Percentiles rank a stretch among this genome's conserved stretches.
These are phyloP conservation scores for Oxytorus armatus DNA, from an alignment of 2,888 invertebrate genomes.

Conservation along the genomic window DNA sequence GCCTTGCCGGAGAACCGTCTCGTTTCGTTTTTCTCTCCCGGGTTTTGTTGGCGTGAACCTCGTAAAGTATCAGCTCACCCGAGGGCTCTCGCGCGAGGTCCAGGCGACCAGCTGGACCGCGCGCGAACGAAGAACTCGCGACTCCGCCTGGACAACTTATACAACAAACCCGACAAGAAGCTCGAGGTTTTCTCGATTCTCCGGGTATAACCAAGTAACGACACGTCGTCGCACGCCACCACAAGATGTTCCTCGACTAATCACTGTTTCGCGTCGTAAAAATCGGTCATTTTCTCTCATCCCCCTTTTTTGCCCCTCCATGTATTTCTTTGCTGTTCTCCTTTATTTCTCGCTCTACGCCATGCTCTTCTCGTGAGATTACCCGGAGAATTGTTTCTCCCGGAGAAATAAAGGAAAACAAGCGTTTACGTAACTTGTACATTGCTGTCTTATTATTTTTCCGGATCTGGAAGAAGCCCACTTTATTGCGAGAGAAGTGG, in stretches of 20 bases:
- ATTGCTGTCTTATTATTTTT: too few relatives aligned
- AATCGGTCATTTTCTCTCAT: not conserved
- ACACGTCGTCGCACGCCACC: not conserved
- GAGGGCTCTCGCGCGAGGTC: conserved; percentile 29
- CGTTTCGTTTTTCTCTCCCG: conserved; percentile 55
- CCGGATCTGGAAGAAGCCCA: too few relatives aligned
- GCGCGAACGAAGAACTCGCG: not conserved
- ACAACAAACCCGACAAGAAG: not conserved
- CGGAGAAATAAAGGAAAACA: too few relatives aligned
- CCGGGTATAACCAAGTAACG: not conserved
- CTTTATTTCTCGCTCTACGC: too few relatives aligned
- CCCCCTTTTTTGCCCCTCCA: too few relatives aligned
- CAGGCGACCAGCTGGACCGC: conserved; percentile 31
- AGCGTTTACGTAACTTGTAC: too few relatives aligned
- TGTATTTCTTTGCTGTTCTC: too few relatives aligned
- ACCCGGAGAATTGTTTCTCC: too few relatives aligned
- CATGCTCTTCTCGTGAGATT: too few relatives aligned
- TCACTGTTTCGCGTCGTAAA: too few relatives aligned
- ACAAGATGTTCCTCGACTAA: not conserved
- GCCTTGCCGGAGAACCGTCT: conserved; percentile 46
- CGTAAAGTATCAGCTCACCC: conserved; percentile 56
- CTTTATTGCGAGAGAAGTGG: too few relatives aligned
- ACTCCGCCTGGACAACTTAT: not conserved
- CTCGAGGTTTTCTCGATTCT: not conserved
- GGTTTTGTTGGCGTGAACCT: conserved; percentile 53